phyloP scores from a whole-genome alignment of 2,888 invertebrate species.

The Tipula vernalis region DNA sequence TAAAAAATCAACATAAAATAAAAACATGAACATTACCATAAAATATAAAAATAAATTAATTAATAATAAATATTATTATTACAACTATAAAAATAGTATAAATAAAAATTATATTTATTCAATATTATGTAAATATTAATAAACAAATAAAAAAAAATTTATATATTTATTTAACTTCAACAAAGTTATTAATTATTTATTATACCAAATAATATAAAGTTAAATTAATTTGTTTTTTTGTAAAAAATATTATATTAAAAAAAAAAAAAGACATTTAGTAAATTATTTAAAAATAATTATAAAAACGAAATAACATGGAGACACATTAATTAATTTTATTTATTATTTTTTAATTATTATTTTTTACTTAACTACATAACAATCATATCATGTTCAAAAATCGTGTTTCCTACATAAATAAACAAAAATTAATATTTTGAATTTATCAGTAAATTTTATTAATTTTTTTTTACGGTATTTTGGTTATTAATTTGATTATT shows the following conservation, averaged over 20 bases:
- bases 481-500: neutral
- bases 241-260: neutral
- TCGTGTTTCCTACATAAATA: neutral
- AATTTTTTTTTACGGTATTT: neutral
- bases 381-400: neutral
- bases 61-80: neutral
- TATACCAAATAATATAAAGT: neutral
- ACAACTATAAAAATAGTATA: neutral
- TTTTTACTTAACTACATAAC: neutral
- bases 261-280: neutral
- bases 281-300: neutral
- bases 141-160: neutral
- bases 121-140: neutral
- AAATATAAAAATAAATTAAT: neutral
- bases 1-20: neutral
- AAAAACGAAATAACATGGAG: neutral
- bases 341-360: neutral
- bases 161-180: neutral
- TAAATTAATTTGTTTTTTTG: neutral
- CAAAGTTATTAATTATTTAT: neutral
- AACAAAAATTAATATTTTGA: neutral
- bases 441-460: neutral
- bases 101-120: neutral
- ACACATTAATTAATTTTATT: neutral
- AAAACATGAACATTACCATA: neutral